Evolutionary conservation across 1,140 invertebrate species (phyloP).

Genomic region (Temnothorax nylanderi): DNA sequence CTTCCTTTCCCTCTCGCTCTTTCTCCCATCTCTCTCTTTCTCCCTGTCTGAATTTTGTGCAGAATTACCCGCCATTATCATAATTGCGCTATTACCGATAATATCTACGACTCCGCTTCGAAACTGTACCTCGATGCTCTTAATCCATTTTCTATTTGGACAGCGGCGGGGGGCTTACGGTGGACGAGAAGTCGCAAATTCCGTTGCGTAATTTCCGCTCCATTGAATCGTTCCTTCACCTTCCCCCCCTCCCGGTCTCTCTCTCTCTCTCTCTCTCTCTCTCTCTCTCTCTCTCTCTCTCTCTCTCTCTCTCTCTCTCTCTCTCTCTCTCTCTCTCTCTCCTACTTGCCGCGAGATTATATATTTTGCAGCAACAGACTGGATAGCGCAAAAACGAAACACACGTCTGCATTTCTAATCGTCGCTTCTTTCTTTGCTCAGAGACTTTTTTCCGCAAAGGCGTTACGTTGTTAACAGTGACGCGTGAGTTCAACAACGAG

Average conservation of each 20-base stretch:
- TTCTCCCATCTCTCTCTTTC: slow-evolving; percentile 53
- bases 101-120: slow-evolving; percentile 83
- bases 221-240: slow-evolving; percentile 66
- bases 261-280: no score
- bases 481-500: background rate
- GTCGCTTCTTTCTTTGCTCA: background rate
- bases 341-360: slow-evolving; percentile 61
- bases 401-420: background rate
- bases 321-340: no score
- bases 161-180: slow-evolving; percentile 78
- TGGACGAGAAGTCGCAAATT: slow-evolving; percentile 79
- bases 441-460: background rate
- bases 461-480: background rate
- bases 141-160: slow-evolving; percentile 85
- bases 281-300: no score
- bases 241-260: background rate
- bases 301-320: no score
- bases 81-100: slow-evolving; percentile 86
- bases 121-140: slow-evolving; percentile 81
- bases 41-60: slow-evolving; percentile 83
- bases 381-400: slow-evolving; percentile 55
- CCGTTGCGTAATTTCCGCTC: slow-evolving; percentile 75
- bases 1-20: slow-evolving; percentile 34
- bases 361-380: slow-evolving; percentile 69
- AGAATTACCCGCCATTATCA: slow-evolving; percentile 85